These are phyloP conservation scores for Corydoras sp. DNA, from an alignment of 2,113 vertebrate genomes.

Conservation along the genomic window DNA sequence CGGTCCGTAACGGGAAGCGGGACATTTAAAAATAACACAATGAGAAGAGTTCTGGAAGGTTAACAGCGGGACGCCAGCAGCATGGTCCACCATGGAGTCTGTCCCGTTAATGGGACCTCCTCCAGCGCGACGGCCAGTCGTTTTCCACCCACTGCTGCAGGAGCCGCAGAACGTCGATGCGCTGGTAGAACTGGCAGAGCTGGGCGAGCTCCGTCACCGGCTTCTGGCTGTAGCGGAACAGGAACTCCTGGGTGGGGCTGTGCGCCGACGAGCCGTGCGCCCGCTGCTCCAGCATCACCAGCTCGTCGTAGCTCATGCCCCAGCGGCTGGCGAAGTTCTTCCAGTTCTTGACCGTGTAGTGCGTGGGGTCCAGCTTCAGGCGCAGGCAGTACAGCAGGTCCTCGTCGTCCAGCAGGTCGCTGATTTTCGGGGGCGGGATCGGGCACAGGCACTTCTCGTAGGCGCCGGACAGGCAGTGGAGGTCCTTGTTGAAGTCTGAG, in stretches of 20 bases:
- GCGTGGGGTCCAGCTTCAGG: slow-evolving; percentile 88
- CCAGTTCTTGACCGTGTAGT: slow-evolving; percentile 98
- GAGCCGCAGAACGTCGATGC: slow-evolving; percentile 85
- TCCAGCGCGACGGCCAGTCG: slow-evolving; percentile 86
- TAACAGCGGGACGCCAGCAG: neutral
- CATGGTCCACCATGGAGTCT: neutral
- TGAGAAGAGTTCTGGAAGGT: neutral
- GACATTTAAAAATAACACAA: too few relatives aligned
- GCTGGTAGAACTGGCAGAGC: slow-evolving; percentile 87
- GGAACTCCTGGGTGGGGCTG: slow-evolving; percentile 91
- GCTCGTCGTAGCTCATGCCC: slow-evolving; percentile 96
- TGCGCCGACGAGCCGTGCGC: slow-evolving; percentile 70
- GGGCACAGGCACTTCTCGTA: slow-evolving; percentile 67
- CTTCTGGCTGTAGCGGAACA: slow-evolving; percentile 88
- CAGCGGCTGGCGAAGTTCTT: slow-evolving; percentile 98
- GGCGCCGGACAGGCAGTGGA: slow-evolving; percentile 50
- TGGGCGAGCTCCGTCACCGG: slow-evolving; percentile 86
- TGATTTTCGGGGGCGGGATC: slow-evolving; percentile 81
- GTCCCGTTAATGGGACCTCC: slow-evolving; percentile 57
- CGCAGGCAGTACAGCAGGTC: slow-evolving; percentile 87
- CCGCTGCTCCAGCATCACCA: slow-evolving; percentile 89
- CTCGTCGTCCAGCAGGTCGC: slow-evolving; percentile 92
- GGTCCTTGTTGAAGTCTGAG: slow-evolving; percentile 60
- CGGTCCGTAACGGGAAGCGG: too few relatives aligned
- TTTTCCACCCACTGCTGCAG: slow-evolving; percentile 89